Evolutionary conservation across 2,797 vertebrate species (phyloP), one percentile per base, ranked within the genome.

Genomic region (Rhabdomys pumilio): DNA sequence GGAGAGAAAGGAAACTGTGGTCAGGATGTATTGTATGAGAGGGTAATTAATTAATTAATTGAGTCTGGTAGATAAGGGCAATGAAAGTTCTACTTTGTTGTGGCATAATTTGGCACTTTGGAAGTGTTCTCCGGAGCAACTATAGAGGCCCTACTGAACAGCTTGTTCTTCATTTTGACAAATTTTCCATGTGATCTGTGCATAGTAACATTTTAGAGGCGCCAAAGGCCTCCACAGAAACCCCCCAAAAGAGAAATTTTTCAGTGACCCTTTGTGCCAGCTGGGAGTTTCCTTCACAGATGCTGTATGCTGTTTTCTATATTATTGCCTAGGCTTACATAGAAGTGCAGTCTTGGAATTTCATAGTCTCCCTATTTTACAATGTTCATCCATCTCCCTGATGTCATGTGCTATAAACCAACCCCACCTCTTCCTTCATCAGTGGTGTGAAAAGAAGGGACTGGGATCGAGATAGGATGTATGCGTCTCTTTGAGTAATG

Each of bases 281-380:
- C 3, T n/a, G 59, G 55, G 2, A 26, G 80, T 91, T 95, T 50
- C 13, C 93, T 94, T 65, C 41, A 89, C 92, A 91, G 34, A 76
- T 75, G 38, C 20, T 44, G 81, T 31, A 38, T 29, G 26, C 31
- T 92, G 55, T 83, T 94, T 91, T 92, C 65, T 90, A 2, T 76
- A 22, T 44, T 44, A 13, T 94, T 89, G 26, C 13, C 61, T 89
- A 81, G 92, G 79, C 63, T 85, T 86, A 88, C 10, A 80, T 67
- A 38, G 84, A 76, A 50, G 53, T 61, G 44, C 6, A 22, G 63
- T 84, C 44, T 67, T 76, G 44, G 20, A 76, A 92, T 92, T 69
- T 69, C 84, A 47, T 38, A 6, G 22, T 19, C 19, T 93, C 20
- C 29, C 31, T 61, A 8, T 1, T 93, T 79, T 93, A 82, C 29